These are phyloP conservation scores for Polylopha cassiicola DNA, from an alignment of 2,888 invertebrate genomes.

Conservation along the genomic window DNA sequence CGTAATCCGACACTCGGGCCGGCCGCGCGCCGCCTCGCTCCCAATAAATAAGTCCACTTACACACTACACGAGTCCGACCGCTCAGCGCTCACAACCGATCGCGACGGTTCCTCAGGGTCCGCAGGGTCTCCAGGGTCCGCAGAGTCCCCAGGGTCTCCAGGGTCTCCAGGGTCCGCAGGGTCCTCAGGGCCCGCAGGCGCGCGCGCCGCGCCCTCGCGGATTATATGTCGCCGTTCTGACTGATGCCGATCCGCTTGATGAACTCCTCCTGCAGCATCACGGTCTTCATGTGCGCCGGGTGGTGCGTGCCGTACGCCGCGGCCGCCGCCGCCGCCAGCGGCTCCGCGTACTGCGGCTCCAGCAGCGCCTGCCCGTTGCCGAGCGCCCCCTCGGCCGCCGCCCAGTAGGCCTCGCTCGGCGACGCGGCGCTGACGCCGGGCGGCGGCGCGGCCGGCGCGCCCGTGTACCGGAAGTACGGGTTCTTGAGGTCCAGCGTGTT, in stretches of 20 bases:
- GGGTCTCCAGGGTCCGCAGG: no score
- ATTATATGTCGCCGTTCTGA: slow-evolving; percentile 76
- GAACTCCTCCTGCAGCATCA: slow-evolving; percentile 74
- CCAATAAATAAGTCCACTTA: slow-evolving; percentile 74
- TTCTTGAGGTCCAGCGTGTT: slow-evolving; percentile 98
- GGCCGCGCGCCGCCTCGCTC: no score
- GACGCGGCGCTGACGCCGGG: slow-evolving; percentile 94
- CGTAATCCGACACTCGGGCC: slow-evolving; percentile 50
- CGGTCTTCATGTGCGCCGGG: slow-evolving; percentile 71
- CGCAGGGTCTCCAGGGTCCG: no score
- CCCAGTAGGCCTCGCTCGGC: slow-evolving; percentile 96
- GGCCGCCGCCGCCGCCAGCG: slow-evolving; percentile 56
- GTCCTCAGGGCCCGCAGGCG: slow-evolving; percentile 71
- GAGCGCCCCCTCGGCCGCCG: slow-evolving; percentile 82
- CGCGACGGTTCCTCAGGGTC: slow-evolving; percentile 70
- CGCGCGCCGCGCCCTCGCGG: slow-evolving; percentile 70
- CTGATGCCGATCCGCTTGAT: slow-evolving; percentile 74
- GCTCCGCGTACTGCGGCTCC: slow-evolving; percentile 62
- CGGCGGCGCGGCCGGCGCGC: slow-evolving; percentile 93
- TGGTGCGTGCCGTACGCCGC: slow-evolving; percentile 62
- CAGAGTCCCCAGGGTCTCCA: no score
- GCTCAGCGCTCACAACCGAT: slow-evolving; percentile 73
- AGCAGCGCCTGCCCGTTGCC: slow-evolving; percentile 67
- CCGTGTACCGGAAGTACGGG: slow-evolving; percentile 98
- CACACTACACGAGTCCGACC: slow-evolving; percentile 65